phyloP scores from a whole-genome alignment of 64 coral and sea anemone species.

The Cladopsammia gracilis region DNA sequence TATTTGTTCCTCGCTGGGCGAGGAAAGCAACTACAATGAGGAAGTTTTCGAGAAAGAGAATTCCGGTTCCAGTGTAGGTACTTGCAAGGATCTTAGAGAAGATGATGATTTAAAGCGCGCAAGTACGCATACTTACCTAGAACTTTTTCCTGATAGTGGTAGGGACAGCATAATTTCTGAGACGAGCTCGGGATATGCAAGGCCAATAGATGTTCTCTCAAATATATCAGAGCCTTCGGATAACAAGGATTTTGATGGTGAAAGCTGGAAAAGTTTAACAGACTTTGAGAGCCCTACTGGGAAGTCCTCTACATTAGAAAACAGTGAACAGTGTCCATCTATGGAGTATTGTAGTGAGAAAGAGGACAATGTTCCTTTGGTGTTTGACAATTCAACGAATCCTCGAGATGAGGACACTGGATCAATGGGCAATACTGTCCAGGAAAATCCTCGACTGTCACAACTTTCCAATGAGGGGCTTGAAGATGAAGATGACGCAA shows the following conservation, averaged over 20 bases:
- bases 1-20: not conserved
- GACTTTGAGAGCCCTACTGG: constrained; percentile 39
- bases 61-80: constrained; percentile 11
- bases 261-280: constrained; percentile 29
- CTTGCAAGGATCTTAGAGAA: constrained; percentile 25
- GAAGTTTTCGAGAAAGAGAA: constrained; percentile 33
- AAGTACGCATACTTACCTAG: constrained; percentile 57
- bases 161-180: not conserved
- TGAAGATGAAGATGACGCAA: not conserved
- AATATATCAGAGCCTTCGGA: not conserved
- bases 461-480: not conserved
- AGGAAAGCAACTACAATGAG: constrained; percentile 35
- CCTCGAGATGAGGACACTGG: not conserved
- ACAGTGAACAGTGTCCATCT: not conserved
- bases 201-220: constrained; percentile 69
- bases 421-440: not conserved
- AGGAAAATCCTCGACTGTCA: not conserved
- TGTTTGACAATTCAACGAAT: not conserved
- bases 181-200: constrained; percentile 68
- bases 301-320: constrained; percentile 12
- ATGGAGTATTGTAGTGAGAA: not conserved
- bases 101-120: constrained; percentile 14
- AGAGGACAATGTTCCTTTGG: not conserved
- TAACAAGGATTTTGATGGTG: not conserved
- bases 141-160: constrained; percentile 56